These are phyloP conservation scores for Gerris buenoi DNA, from an alignment of 1,140 invertebrate species.

Conservation along the genomic window DNA sequence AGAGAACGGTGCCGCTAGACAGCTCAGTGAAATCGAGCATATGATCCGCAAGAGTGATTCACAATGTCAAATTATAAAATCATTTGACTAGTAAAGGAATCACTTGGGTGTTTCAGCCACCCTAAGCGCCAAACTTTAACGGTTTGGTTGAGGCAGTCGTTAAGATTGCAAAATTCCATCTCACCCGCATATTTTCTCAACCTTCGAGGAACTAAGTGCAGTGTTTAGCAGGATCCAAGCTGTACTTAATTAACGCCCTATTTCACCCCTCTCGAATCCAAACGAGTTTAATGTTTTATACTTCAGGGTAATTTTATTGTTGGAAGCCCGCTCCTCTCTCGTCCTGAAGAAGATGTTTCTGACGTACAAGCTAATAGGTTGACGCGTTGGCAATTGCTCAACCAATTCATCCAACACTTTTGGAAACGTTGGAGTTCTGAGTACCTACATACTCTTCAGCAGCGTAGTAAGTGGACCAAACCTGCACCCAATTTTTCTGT, in stretches of 20 bases:
- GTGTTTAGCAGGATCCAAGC: slow-evolving; percentile 23
- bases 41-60: neutral
- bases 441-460: too few species aligned
- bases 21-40: slow-evolving; percentile 4
- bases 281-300: slow-evolving; percentile 8
- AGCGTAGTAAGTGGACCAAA: slow-evolving; percentile 14
- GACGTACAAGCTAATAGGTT: slow-evolving; percentile 11
- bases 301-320: neutral
- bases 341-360: slow-evolving; percentile 20
- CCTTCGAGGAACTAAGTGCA: too few species aligned
- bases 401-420: slow-evolving; percentile 8
- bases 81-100: neutral
- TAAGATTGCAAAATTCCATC: neutral
- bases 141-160: neutral
- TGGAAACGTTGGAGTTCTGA: slow-evolving; percentile 13
- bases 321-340: slow-evolving; percentile 10
- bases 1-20: slow-evolving; percentile 17
- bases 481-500: neutral
- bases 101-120: neutral
- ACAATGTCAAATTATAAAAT: neutral
- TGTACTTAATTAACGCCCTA: slow-evolving; percentile 22
- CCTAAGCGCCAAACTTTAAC: too few species aligned
- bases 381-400: slow-evolving; percentile 11
- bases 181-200: neutral
- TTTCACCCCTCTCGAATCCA: slow-evolving; percentile 9